A percentile compares a stretch with the other conserved stretches of the same genome.
Conservation (phyloP, 2,113 vertebrate species). For the Pheucticus melanocephalus region DNA sequence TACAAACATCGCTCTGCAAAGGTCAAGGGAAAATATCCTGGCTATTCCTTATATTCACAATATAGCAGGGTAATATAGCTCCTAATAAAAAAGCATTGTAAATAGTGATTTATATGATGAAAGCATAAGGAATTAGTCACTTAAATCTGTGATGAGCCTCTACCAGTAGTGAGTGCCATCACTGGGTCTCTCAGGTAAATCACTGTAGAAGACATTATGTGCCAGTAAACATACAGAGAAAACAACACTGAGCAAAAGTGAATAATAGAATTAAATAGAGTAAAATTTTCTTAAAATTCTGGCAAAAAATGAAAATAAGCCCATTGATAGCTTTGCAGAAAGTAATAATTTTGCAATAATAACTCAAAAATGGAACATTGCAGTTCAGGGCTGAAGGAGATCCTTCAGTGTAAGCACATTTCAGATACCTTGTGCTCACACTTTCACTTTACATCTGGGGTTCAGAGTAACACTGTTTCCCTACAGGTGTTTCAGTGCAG, state of each 20-base stretch:
- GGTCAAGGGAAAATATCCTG: not conserved
- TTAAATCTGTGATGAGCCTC: not conserved
- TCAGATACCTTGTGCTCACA: not conserved
- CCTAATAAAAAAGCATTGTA: not conserved
- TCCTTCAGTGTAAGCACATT: not conserved
- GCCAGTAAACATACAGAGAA: not conserved
- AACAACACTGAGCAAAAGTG: not conserved
- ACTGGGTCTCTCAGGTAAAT: not conserved
- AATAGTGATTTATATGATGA: not conserved
- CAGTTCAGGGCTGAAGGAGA: not conserved
- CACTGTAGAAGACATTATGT: not conserved
- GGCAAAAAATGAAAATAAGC: not conserved
- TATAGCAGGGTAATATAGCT: not conserved
- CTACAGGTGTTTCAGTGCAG: not conserved
- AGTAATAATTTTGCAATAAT: not conserved
- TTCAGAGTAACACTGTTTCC: not conserved
- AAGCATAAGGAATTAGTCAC: not conserved
- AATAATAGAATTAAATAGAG: not conserved
- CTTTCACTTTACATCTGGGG: not conserved
- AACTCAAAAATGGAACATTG: not conserved
- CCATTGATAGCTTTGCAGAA: not conserved
- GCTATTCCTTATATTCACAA: not conserved
- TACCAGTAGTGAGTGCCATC: not conserved
- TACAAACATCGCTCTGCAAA: not conserved
- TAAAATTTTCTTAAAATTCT: not conserved